phyloP scores from a whole-genome alignment of 1,140 invertebrate genomes.

The Pachyrhynchus sulphureomaculatus region DNA sequence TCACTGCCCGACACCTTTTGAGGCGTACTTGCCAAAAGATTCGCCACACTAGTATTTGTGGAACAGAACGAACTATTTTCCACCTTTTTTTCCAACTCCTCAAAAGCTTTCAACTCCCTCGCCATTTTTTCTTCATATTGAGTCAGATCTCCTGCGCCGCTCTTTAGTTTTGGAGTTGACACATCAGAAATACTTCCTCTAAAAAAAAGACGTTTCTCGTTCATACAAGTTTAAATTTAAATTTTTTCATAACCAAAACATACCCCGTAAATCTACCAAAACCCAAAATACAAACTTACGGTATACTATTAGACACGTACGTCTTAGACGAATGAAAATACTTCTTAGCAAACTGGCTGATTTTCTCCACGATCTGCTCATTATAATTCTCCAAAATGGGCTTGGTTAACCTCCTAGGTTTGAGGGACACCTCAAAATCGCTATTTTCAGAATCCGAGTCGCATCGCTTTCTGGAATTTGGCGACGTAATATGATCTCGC shows the following conservation, averaged over 20 bases:
- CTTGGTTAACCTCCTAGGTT: neutral
- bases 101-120: constrained; percentile 61
- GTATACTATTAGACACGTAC: constrained; percentile 20
- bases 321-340: neutral
- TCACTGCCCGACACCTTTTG: constrained; percentile 10
- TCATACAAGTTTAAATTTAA: too few species aligned
- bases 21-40: constrained; percentile 45
- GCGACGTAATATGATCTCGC: too few species aligned
- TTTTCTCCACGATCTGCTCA: constrained; percentile 2
- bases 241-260: neutral
- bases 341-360: constrained; percentile 6
- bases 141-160: constrained; percentile 1
- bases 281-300: constrained; percentile 5
- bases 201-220: too few species aligned
- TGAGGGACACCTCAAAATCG: neutral
- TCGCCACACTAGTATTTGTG: constrained; percentile 56
- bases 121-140: constrained; percentile 28
- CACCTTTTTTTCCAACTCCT: constrained; percentile 68
- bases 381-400: neutral
- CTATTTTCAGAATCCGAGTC: too few species aligned
- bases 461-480: neutral
- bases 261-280: neutral
- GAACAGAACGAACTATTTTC: constrained; percentile 71
- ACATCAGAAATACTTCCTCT: neutral
- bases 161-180: neutral